These are phyloP conservation scores for Andrena camellia DNA, from an alignment of 2,888 invertebrate species.

Conservation along the genomic window DNA sequence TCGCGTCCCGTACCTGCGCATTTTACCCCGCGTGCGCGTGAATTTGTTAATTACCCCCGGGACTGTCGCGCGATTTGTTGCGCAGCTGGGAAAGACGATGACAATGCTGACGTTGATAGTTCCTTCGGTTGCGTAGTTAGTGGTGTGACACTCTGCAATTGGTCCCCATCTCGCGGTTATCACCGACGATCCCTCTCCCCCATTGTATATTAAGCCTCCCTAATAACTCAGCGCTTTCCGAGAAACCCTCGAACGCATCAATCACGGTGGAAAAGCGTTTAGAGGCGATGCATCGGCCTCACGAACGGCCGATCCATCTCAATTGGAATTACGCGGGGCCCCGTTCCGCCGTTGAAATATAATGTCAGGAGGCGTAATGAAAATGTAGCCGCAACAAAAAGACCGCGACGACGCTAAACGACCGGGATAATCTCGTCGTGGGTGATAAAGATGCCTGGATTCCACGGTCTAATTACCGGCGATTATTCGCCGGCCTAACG, in stretches of 20 bases:
- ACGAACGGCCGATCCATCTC: slow-evolving; percentile 44
- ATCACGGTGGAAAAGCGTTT: slow-evolving; percentile 46
- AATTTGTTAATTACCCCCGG: slow-evolving; percentile 40
- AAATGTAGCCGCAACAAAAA: slow-evolving; percentile 49
- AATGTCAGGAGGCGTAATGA: slow-evolving; percentile 54
- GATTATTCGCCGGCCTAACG: slow-evolving; percentile 60
- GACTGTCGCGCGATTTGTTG: neutral
- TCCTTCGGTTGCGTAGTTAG: no score
- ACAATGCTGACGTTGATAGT: neutral
- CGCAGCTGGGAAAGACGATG: neutral
- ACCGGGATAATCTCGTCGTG: slow-evolving; percentile 50
- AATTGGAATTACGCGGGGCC: slow-evolving; percentile 48
- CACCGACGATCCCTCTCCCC: neutral
- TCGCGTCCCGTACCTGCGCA: neutral
- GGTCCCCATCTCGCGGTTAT: neutral
- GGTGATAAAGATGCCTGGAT: slow-evolving; percentile 66
- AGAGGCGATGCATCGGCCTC: slow-evolving; percentile 22
- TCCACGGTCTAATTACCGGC: slow-evolving; percentile 70
- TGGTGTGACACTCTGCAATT: neutral
- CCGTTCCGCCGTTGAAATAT: slow-evolving; percentile 49
- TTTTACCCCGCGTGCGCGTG: neutral
- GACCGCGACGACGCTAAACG: slow-evolving; percentile 46
- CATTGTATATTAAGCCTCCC: neutral
- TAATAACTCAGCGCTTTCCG: slow-evolving; percentile 26
- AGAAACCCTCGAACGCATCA: slow-evolving; percentile 40